Conservation (phyloP, 2,113 vertebrate species). For the Caracal caracal region DNA sequence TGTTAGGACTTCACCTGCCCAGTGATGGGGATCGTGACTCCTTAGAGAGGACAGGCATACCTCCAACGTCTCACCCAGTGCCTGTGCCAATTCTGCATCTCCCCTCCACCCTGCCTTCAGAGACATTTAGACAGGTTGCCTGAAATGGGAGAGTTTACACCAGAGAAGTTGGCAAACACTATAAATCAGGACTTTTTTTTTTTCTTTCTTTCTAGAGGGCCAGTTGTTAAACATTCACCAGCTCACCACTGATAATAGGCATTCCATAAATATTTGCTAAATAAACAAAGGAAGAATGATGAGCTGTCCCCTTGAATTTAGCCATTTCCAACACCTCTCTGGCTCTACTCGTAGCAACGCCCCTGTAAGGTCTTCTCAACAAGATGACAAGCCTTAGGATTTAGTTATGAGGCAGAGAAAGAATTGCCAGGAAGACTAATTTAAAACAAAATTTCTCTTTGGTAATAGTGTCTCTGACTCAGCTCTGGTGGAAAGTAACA, state of each 20-base stretch:
- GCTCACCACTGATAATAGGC: background rate
- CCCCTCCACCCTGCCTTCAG: background rate
- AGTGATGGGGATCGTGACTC: background rate
- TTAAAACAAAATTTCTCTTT: slow-evolving; percentile 68
- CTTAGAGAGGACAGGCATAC: background rate
- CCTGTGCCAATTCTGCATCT: background rate
- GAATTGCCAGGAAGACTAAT: slow-evolving; percentile 55
- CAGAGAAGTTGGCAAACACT: background rate
- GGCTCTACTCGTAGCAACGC: background rate
- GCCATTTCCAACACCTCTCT: background rate
- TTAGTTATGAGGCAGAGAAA: slow-evolving; percentile 21
- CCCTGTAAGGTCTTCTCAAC: background rate
- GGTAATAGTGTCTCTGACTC: slow-evolving; percentile 68
- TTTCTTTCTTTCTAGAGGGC: background rate
- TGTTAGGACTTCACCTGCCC: background rate
- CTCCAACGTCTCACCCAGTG: background rate
- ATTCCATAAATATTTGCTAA: background rate
- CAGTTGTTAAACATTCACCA: background rate
- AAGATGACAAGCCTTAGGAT: background rate
- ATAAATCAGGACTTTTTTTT: background rate
- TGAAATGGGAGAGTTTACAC: background rate
- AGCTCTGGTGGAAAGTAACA: slow-evolving; percentile 75
- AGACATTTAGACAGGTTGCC: background rate
- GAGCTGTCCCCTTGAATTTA: too few relatives aligned
- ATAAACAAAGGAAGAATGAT: background rate